Conservation (phyloP, 2,797 vertebrate genomes). For the Rousettus madagascariensis region DNA sequence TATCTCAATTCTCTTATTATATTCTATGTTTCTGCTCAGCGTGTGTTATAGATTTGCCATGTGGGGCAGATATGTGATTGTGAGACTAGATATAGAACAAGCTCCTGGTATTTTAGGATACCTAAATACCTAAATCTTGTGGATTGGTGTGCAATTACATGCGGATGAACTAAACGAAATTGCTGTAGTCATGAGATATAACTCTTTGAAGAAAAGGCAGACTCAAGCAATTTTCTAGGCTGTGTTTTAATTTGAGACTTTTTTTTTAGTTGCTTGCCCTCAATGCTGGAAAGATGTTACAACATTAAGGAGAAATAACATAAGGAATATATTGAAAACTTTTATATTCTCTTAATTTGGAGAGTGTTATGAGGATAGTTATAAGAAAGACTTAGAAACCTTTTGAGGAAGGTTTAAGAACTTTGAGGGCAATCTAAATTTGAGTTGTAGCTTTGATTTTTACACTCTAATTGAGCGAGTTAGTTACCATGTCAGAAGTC, state of each 20-base stretch:
- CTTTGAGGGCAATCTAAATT: not conserved
- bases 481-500: not conserved
- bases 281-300: not conserved
- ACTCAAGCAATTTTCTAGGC: not conserved
- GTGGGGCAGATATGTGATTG: not conserved
- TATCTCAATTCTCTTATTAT: not conserved
- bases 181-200: not conserved
- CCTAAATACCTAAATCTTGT: not conserved
- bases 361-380: not conserved
- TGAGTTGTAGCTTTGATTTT: not conserved
- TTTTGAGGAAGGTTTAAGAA: not conserved
- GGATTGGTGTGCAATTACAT: not conserved
- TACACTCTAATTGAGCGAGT: not conserved
- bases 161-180: not conserved
- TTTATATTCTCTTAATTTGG: not conserved
- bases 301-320: not conserved
- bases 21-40: not conserved
- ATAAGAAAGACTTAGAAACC: not conserved
- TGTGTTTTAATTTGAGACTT: slow-evolving; percentile 9
- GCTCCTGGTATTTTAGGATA: not conserved
- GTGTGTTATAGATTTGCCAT: not conserved
- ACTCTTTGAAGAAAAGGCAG: not conserved
- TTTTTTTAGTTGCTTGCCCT: not conserved
- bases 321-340: not conserved
- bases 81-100: not conserved